Evolutionary conservation across 1,140 invertebrate species (phyloP).

Genomic region (Sesamia nonagrioides): DNA sequence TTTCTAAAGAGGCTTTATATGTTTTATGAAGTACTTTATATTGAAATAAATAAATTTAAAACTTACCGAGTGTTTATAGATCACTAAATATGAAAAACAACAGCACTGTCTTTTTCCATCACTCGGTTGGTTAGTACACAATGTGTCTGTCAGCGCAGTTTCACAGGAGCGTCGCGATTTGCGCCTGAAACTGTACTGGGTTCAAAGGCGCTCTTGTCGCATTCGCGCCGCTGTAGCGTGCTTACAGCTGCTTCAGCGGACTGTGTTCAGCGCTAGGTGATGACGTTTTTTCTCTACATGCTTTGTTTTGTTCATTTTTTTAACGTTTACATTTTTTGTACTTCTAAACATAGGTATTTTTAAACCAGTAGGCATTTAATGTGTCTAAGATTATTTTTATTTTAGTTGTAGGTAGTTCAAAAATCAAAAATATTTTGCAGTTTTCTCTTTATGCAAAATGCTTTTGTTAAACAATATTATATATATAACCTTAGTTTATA

Average conservation of each 20-base stretch:
- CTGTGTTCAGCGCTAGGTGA: constrained; percentile 5
- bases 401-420: no score
- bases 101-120: constrained; percentile 52
- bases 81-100: constrained; percentile 52
- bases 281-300: background rate
- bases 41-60: background rate
- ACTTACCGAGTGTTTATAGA: constrained; percentile 39
- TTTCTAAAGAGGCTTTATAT: background rate
- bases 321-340: no score
- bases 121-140: constrained; percentile 39
- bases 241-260: constrained; percentile 43
- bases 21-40: no score
- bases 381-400: no score
- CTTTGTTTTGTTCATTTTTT: background rate
- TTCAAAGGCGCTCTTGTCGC: constrained; percentile 55
- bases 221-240: constrained; percentile 28
- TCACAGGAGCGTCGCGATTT: constrained; percentile 32
- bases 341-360: no score
- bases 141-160: constrained; percentile 10
- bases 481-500: no score
- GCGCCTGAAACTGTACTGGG: constrained; percentile 50
- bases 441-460: no score
- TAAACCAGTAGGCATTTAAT: no score
- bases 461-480: no score
- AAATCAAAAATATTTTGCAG: no score